These are phyloP conservation scores for Ictalurus furcatus DNA, from an alignment of 2,113 vertebrate genomes.

Conservation along the genomic window DNA sequence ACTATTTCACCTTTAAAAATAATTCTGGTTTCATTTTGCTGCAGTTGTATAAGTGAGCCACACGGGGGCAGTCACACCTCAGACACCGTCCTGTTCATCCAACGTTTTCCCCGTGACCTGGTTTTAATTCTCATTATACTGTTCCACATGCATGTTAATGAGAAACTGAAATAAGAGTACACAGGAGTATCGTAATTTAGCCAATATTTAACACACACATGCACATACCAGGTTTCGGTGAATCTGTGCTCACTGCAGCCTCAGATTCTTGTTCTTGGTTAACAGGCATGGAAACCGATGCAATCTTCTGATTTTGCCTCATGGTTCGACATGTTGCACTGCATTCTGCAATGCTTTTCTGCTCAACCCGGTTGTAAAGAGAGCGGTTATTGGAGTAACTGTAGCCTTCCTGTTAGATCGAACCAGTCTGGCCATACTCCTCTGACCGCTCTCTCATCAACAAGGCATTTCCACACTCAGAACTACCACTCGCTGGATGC, in stretches of 20 bases:
- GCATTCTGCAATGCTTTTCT: neutral
- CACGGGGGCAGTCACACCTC: conserved; percentile 25
- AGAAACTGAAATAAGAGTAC: neutral
- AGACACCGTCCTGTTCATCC: neutral
- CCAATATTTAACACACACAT: neutral
- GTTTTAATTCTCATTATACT: neutral
- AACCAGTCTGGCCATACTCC: neutral
- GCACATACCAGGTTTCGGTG: neutral
- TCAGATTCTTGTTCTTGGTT: too few relatives aligned
- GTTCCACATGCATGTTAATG: neutral
- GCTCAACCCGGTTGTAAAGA: neutral
- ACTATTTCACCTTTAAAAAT: neutral
- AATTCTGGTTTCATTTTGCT: neutral
- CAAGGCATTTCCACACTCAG: neutral
- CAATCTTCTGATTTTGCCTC: neutral
- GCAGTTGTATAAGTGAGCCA: conserved; percentile 20
- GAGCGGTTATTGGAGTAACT: neutral
- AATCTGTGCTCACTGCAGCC: neutral
- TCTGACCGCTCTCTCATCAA: neutral
- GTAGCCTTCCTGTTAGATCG: too few relatives aligned
- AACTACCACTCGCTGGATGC: neutral
- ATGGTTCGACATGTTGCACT: neutral
- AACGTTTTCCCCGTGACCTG: neutral
- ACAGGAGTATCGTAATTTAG: neutral
- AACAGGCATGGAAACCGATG: neutral